Conservation (phyloP, 2,113 vertebrate genomes). For the Triplophysa tibetana region DNA sequence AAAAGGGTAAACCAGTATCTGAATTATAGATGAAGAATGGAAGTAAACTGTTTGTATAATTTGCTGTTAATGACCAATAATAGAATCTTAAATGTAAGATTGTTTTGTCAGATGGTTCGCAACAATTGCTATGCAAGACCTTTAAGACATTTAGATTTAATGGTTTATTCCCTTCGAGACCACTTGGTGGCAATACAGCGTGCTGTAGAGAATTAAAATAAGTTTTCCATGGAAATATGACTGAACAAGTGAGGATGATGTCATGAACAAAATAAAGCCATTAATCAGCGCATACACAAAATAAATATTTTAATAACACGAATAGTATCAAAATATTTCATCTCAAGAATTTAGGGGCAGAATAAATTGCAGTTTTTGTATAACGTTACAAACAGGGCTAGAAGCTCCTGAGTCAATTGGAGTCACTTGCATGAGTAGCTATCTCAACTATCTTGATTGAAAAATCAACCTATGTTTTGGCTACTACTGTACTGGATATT, state of each 20-base stretch:
- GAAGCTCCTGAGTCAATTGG: not conserved
- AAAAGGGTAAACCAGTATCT: not conserved
- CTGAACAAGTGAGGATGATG: not conserved
- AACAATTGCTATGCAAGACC: too few species aligned
- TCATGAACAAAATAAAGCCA: not conserved
- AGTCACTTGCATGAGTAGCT: not conserved
- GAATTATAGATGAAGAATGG: too few species aligned
- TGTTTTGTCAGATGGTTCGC: too few species aligned
- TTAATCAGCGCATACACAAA: constrained; percentile 38
- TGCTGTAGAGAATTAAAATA: not conserved
- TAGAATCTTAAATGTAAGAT: not conserved
- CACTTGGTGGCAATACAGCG: constrained; percentile 13
- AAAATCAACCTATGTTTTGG: not conserved
- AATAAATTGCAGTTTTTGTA: not conserved
- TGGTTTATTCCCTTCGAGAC: not conserved
- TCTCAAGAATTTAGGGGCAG: constrained; percentile 24
- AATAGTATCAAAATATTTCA: constrained; percentile 52
- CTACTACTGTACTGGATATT: not conserved
- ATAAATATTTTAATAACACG: constrained; percentile 54
- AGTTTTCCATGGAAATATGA: not conserved
- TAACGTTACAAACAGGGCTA: constrained; percentile 3
- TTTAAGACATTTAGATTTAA: not conserved
- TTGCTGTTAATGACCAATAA: not conserved
- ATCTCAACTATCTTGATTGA: not conserved
- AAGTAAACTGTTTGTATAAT: too few species aligned